phyloP scores from a whole-genome alignment of 2,888 invertebrate genomes.

The Melieria picta region DNA sequence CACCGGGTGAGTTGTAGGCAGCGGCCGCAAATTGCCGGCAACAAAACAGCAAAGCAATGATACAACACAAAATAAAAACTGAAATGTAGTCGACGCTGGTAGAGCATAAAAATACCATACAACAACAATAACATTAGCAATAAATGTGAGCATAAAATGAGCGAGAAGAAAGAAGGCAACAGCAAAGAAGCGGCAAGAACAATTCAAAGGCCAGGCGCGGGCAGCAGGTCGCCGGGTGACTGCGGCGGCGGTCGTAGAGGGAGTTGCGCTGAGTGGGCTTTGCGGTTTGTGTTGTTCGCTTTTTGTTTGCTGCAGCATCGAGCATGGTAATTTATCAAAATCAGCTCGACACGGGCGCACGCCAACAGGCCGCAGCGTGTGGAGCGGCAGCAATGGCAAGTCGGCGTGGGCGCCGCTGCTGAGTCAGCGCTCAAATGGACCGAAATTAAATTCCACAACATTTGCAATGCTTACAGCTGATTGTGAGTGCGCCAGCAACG shows the following conservation, averaged over 20 bases:
- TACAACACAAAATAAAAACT: no score
- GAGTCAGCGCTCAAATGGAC: no score
- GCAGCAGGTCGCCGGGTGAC: background rate
- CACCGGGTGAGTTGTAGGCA: background rate
- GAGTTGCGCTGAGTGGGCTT: no score
- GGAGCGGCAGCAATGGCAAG: background rate
- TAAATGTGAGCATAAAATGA: background rate
- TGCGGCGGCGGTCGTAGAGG: background rate
- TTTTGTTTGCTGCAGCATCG: background rate
- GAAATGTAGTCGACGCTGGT: background rate
- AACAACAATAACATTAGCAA: background rate
- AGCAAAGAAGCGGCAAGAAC: no score
- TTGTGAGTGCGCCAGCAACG: no score
- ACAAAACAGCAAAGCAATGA: background rate
- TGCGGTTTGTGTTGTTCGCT: background rate
- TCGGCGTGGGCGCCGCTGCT: no score
- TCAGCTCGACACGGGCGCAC: constrained; percentile 7
- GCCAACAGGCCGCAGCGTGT: background rate
- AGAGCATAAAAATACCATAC: background rate
- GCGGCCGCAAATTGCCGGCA: background rate
- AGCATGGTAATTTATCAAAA: constrained; percentile 21
- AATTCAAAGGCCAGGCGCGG: background rate
- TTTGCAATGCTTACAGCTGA: no score
- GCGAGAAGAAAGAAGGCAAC: background rate
- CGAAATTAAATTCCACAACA: no score